Base-by-base conservation (phyloP, 1,140 invertebrate genomes). In the Drusus annulatus region DNA sequence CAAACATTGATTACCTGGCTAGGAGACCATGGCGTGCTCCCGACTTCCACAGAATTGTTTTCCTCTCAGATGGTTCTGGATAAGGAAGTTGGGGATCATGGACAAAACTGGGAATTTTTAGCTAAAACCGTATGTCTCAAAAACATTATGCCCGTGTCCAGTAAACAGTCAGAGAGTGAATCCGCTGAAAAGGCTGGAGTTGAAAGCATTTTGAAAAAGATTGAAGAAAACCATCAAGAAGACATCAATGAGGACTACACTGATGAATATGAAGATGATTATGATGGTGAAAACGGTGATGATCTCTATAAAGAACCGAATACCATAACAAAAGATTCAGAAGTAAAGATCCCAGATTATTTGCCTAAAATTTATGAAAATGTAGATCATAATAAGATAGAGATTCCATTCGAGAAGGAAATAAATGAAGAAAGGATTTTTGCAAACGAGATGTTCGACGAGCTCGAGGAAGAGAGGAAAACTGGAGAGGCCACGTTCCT, bases 1-100 rank as follows among this genome's bases (percentile, higher is more conserved):
- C 89, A 91, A 84, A 87, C 91, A 60, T 87, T 93, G 13, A 91
- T 93, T 84, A 87, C 87, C 60, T 93, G 91, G 87, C 87, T 93
- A 4, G 90, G 89, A 56, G 86, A 88, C 17, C 87, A 88, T 10
- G 86, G 88, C 84, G 87, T 91, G n/a, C 88, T 88, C 17, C 87
- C 89, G 7, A 87, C 86, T 25, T 86, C 85, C 31, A 87, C 87
- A 25, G 83, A 88, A 74, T 85, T 86, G 0, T 86, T 84, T 50
- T 87, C 91, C 81, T 87, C 89, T 58, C 91, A 91, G 76, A 78
- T 91, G 78, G 88, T 88, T 25, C 86, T 85, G 73, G 86, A 89
- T 56, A 83, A 78, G 76, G 88, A 88, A 81, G 87, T 87, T 56
- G 86, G 87, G 0, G 84, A 86, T n/a, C 82, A 76, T 2, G 81